Evolutionary conservation across 2,113 vertebrate species (phyloP).

Genomic region (Irena cyanogastra): DNA sequence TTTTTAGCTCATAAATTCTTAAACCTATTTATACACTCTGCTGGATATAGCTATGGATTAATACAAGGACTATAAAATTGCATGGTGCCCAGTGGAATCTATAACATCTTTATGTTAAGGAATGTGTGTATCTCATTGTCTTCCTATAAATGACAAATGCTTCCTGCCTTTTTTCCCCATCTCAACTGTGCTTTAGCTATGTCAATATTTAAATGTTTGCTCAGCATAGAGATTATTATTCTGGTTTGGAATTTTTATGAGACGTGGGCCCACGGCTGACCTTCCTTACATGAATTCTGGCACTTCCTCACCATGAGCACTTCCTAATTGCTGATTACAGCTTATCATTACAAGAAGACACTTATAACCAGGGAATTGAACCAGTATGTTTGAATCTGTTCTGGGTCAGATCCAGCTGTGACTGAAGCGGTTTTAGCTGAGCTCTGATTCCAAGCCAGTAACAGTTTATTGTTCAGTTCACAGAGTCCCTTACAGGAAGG

Average conservation of each 20-base stretch:
- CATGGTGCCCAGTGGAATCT: not conserved
- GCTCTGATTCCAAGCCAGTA: not conserved
- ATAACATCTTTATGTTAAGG: not conserved
- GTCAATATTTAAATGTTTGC: conserved; percentile 53
- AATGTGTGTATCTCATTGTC: not conserved
- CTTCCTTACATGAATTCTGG: conserved; percentile 5
- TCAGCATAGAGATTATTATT: conserved; percentile 47
- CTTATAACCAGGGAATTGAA: conserved; percentile 45
- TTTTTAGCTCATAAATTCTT: conserved; percentile 1
- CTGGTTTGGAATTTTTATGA: conserved; percentile 40
- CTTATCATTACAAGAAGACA: conserved; percentile 43
- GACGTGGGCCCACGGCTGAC: not conserved
- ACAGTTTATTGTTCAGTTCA: not conserved
- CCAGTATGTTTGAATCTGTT: conserved; percentile 32
- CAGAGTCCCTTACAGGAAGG: not conserved
- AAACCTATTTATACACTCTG: not conserved
- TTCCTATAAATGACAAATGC: conserved; percentile 44
- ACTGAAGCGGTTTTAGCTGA: conserved; percentile 8
- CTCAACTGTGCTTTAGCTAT: conserved; percentile 7
- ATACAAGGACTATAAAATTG: not conserved
- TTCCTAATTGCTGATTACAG: conserved; percentile 37
- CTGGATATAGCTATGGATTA: not conserved
- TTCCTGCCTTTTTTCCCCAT: not conserved
- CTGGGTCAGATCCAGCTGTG: conserved; percentile 44
- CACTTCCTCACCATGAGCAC: not conserved